Evolutionary conservation across 2,888 invertebrate species (phyloP), one percentile per base, ranked within the genome.

Genomic region (Nowickia ferox): DNA sequence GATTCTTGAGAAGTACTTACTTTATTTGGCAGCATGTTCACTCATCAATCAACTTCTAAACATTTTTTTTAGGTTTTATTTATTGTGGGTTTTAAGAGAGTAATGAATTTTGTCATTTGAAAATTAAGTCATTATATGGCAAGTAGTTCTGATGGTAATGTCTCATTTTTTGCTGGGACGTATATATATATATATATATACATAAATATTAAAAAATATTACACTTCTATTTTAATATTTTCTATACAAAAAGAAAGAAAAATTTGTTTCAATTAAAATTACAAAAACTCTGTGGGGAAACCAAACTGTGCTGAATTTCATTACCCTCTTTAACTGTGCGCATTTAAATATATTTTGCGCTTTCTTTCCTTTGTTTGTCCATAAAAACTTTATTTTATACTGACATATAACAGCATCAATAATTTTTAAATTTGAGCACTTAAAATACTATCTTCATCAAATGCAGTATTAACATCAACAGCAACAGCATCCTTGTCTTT

Each of bases 391-490:
- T 30, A 48, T 48, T 57, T 48, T 13, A 53, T 66, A 59, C 81
- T 69, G 74, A 48, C 72, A 81, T 63, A 57, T 82, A 85, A 86
- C 78, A 83, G 75, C 82, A 83, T 83, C 79, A 86, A 83, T 82
- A 83, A 76, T 79, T 66, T 86, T 63, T 46, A 59, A 79, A 83
- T 76, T 79, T 76, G 53, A 65, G 22, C 72, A 77, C 81, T 77
- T 78, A 65, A 72, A 69, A 78, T 40, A 51, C 75, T 78, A 75
- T 82, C 65, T 74, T 79, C 84, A 81, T 81, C 69, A 79, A 79
- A 72, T 69, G 71, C 65, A 55, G 46, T 57, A 42, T 63, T 57
- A 79, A 68, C 69, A 75, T 57, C 55, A 78, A 51, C 30, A 6
- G 30, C 30, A 30, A 30, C 75, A 76, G 40, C 69, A 78, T 51